A percentile compares a stretch with the other conserved stretches of the same genome.
Conservation (phyloP, 2,888 invertebrate species). For the Steinernema carpocapsae region DNA sequence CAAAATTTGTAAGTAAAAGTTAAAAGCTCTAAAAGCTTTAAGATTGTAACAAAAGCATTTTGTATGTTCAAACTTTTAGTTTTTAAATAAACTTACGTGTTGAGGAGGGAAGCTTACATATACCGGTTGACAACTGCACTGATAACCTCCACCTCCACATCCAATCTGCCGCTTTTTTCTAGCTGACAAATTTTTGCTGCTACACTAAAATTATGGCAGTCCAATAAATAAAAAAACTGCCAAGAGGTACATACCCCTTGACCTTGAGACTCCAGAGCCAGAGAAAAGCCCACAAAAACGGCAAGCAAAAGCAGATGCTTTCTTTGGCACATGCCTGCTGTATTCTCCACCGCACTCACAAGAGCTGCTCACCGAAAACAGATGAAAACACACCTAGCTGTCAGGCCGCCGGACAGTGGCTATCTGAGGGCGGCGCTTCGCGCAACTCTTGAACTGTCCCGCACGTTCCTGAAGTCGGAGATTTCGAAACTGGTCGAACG, state of each 20-base stretch:
- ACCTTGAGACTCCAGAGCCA: background rate
- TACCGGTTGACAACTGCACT: background rate
- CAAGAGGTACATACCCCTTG: background rate
- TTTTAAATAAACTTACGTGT: background rate
- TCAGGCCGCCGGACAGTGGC: background rate
- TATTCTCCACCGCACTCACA: background rate
- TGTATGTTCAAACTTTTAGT: too few relatives aligned
- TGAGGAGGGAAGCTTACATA: background rate
- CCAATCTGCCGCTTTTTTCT: constrained; percentile 20
- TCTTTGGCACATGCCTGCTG: background rate
- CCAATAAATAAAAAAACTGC: background rate
- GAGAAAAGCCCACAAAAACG: background rate
- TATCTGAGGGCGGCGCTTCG: constrained; percentile 6
- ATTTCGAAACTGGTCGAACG: constrained; percentile 18
- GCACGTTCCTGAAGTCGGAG: constrained; percentile 8
- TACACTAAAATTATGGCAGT: background rate
- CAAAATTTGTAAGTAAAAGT: too few relatives aligned
- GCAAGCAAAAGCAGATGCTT: background rate
- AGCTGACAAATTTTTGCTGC: background rate
- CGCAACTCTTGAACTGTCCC: constrained; percentile 30
- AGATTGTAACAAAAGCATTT: too few relatives aligned
- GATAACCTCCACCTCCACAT: constrained; percentile 2
- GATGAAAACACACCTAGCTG: constrained; percentile 15
- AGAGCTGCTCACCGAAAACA: background rate
- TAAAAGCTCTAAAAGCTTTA: too few relatives aligned